Conservation (phyloP, 2,888 invertebrate species). For the Nineta flava region DNA sequence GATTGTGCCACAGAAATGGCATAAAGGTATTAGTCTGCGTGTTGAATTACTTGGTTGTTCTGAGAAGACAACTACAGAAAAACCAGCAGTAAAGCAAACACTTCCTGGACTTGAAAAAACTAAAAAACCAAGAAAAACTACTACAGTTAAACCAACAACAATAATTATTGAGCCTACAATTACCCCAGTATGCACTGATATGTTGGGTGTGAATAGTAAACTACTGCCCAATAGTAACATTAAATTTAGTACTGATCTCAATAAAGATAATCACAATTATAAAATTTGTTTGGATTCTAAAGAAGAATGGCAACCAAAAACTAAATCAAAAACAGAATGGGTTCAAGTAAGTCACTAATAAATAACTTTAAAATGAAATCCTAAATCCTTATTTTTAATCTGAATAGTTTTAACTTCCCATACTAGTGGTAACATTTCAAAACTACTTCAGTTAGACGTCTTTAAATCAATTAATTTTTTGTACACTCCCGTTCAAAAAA, state of each 20-base stretch:
- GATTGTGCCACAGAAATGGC: slow-evolving; percentile 61
- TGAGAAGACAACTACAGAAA: slow-evolving; percentile 13
- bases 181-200: slow-evolving; percentile 43
- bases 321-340: slow-evolving; percentile 52
- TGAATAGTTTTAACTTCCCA: no score
- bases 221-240: slow-evolving; percentile 46
- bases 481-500: no score
- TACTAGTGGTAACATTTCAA: no score
- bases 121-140: not conserved
- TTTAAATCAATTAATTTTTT: no score
- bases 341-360: slow-evolving; percentile 34
- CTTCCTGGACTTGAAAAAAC: not conserved
- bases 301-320: slow-evolving; percentile 48
- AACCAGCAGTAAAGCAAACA: slow-evolving; percentile 1
- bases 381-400: no score
- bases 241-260: slow-evolving; percentile 40
- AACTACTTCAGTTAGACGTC: no score
- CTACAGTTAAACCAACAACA: not conserved
- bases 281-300: slow-evolving; percentile 32
- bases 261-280: slow-evolving; percentile 24
- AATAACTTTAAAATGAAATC: no score
- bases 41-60: slow-evolving; percentile 63
- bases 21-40: slow-evolving; percentile 42
- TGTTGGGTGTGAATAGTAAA: slow-evolving; percentile 53
- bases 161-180: slow-evolving; percentile 5